Evolutionary conservation across 2,888 invertebrate species (phyloP).

Genomic region (Phortica okadai): DNA sequence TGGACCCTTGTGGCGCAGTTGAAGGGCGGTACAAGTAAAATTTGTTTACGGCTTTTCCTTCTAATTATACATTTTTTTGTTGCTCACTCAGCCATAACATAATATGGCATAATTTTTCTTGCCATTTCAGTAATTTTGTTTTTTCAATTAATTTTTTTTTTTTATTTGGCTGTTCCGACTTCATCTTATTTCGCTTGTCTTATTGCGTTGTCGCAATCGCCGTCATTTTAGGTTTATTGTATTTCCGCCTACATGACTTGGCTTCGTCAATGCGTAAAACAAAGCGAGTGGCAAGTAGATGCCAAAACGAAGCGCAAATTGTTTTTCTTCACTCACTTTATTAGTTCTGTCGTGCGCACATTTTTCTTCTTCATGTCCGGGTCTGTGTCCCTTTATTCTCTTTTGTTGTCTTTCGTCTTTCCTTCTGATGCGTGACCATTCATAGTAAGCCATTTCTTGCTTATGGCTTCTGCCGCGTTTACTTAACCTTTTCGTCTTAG

Average conservation of each 20-base stretch:
- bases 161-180: background rate
- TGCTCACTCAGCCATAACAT: conserved; percentile 19
- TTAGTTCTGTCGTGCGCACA: conserved; percentile 30
- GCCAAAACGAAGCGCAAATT: background rate
- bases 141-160: background rate
- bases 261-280: background rate
- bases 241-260: background rate
- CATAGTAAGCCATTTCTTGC: background rate
- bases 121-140: background rate
- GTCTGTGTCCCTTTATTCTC: background rate
- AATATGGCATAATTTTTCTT: conserved; percentile 3
- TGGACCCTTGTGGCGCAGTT: background rate
- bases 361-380: background rate
- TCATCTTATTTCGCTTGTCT: too few species aligned
- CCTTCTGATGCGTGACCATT: too few species aligned
- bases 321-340: conserved; percentile 25
- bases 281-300: too few species aligned
- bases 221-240: background rate
- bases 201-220: too few species aligned
- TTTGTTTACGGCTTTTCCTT: conserved; percentile 33
- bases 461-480: background rate
- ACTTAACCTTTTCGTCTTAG: background rate
- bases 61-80: conserved; percentile 35
- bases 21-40: conserved; percentile 16
- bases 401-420: background rate